Percentiles rank a stretch among this genome's conserved stretches.
These are phyloP conservation scores for Acutogordius australiensis DNA, from an alignment of 2,888 invertebrate genomes.

Conservation along the genomic window DNA sequence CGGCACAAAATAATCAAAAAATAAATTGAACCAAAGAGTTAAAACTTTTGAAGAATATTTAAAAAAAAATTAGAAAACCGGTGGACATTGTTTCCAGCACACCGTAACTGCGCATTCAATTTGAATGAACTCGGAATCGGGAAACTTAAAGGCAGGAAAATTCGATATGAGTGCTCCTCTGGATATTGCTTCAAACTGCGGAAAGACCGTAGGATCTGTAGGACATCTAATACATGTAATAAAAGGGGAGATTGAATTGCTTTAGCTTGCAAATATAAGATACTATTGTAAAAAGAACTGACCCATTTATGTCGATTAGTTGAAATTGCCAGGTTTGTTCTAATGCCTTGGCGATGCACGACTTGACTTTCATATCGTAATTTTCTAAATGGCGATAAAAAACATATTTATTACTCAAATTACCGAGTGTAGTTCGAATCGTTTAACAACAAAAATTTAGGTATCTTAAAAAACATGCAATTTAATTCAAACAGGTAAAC, in stretches of 20 bases:
- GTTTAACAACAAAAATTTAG: too few species aligned
- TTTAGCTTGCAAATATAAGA: neutral
- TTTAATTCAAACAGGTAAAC: too few species aligned
- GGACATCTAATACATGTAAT: neutral
- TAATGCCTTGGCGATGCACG: neutral
- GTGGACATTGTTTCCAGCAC: slow-evolving; percentile 3
- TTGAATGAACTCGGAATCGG: slow-evolving; percentile 6
- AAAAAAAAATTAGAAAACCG: neutral
- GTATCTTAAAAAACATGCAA: too few species aligned
- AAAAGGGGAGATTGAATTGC: neutral
- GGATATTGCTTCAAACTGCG: neutral
- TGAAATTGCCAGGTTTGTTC: neutral
- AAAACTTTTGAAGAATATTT: neutral
- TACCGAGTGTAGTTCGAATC: too few species aligned
- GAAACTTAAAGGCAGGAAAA: slow-evolving; percentile 8
- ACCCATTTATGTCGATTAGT: neutral
- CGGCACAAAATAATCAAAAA: too few species aligned
- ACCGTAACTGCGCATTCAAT: neutral
- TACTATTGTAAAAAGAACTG: neutral
- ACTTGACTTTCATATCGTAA: slow-evolving; percentile 3
- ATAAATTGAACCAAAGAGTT: too few species aligned
- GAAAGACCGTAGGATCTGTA: neutral
- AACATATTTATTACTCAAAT: too few species aligned
- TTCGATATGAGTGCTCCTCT: neutral
- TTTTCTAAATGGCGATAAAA: too few species aligned